Percentiles rank a stretch among this genome's conserved stretches.
Evolutionary conservation across 2,113 vertebrate genomes (phyloP).

Genomic region (Xyrauchen texanus): DNA sequence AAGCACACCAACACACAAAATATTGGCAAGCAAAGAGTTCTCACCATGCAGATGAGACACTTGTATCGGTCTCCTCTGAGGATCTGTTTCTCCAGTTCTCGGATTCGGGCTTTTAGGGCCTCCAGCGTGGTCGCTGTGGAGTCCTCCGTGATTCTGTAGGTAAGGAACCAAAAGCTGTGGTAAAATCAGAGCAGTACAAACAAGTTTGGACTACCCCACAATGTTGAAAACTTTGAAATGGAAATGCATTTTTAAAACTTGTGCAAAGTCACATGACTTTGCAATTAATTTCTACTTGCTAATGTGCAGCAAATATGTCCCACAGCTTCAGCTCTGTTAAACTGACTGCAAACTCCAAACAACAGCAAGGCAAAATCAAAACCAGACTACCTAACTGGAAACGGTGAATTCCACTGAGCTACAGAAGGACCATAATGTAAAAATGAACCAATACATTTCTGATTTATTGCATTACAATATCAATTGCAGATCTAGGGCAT

Average conservation of each 20-base stretch:
- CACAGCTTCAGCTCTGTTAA: not conserved
- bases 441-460: not conserved
- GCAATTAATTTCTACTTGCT: too few relatives aligned
- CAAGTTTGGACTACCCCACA: not conserved
- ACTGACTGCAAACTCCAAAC: not conserved
- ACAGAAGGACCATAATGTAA: not conserved
- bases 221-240: too few relatives aligned
- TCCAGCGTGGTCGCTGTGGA: constrained; percentile 96
- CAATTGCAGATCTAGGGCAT: not conserved
- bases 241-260: too few relatives aligned
- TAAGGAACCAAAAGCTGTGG: too few relatives aligned
- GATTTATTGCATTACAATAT: not conserved
- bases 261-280: too few relatives aligned
- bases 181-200: not conserved
- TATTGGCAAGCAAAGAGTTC: constrained; percentile 52
- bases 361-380: not conserved
- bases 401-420: not conserved
- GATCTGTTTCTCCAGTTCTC: constrained; percentile 97
- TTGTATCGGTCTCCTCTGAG: constrained; percentile 98
- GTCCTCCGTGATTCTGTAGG: constrained; percentile 92
- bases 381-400: not conserved
- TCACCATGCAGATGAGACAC: constrained; percentile 99
- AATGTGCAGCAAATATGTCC: too few relatives aligned
- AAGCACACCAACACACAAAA: not conserved
- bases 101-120: constrained; percentile 97